Conservation (phyloP, 2,113 vertebrate species). For the Gambusia holbrooki region DNA sequence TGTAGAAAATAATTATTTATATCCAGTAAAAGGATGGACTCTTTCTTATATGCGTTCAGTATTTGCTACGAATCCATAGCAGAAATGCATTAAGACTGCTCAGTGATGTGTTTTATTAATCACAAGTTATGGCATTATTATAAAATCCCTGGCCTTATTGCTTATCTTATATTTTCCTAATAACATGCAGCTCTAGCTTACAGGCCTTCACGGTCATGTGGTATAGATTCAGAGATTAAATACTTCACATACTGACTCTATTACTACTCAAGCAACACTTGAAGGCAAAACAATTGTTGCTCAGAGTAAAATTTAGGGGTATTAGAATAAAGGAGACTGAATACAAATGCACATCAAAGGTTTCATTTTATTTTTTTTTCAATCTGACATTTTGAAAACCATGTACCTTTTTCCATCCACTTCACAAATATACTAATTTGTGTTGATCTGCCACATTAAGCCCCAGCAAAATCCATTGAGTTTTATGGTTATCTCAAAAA, state of each 20-base stretch:
- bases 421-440: no score
- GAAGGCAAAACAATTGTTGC: neutral
- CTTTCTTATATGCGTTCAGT: neutral
- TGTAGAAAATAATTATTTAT: neutral
- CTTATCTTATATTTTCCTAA: neutral
- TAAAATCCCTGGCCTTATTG: no score
- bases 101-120: neutral
- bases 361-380: no score
- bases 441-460: no score
- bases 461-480: no score
- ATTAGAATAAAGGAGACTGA: neutral
- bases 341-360: no score
- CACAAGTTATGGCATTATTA: no score
- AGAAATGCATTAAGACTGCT: neutral
- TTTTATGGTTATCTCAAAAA: no score
- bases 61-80: neutral
- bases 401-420: no score
- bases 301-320: neutral
- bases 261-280: neutral
- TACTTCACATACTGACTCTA: neutral
- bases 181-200: no score
- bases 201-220: no score
- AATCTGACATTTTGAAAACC: no score
- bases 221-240: neutral
- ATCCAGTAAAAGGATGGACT: neutral